Percentiles rank a stretch among this genome's conserved stretches.
These are phyloP conservation scores for Apeira syringaria DNA, from an alignment of 2,888 invertebrate species.

Conservation along the genomic window DNA sequence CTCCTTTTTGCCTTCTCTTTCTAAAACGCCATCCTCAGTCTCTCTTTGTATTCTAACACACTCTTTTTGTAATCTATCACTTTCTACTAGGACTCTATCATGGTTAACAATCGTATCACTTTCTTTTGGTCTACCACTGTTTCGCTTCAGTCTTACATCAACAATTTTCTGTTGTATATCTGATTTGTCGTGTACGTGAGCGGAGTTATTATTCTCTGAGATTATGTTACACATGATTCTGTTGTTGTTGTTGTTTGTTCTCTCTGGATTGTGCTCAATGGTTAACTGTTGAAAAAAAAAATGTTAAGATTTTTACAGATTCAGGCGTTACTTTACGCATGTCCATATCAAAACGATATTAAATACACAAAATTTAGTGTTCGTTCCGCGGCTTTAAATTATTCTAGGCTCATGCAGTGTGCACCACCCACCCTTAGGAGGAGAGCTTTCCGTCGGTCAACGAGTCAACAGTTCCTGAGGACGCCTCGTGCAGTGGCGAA, in stretches of 20 bases:
- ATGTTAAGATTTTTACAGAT: too few relatives aligned
- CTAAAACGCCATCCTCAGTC: conserved; percentile 51
- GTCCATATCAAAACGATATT: too few relatives aligned
- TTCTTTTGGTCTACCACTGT: conserved; percentile 39
- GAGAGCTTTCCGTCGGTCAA: too few relatives aligned
- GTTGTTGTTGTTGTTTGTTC: conserved; percentile 51
- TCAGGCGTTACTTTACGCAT: too few relatives aligned
- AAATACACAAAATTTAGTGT: too few relatives aligned
- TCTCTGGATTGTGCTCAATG: conserved; percentile 94
- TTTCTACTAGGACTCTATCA: not conserved
- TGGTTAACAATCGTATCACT: conserved; percentile 33
- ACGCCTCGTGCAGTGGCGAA: too few relatives aligned
- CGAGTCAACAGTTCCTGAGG: too few relatives aligned
- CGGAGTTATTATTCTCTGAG: conserved; percentile 19
- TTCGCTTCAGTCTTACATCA: conserved; percentile 52
- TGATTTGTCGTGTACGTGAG: conserved; percentile 12
- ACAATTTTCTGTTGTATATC: conserved; percentile 27
- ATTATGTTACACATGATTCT: conserved; percentile 34
- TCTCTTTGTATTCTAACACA: conserved; percentile 34
- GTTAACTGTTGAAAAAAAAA: conserved; percentile 84
- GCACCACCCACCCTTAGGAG: too few relatives aligned
- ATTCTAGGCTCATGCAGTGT: too few relatives aligned
- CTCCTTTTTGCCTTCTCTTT: conserved; percentile 54
- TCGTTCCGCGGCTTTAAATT: too few relatives aligned
- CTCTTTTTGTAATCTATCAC: conserved; percentile 30